Conservation (phyloP, 2,113 vertebrate species). For the Pyrgilauda ruficollis region DNA sequence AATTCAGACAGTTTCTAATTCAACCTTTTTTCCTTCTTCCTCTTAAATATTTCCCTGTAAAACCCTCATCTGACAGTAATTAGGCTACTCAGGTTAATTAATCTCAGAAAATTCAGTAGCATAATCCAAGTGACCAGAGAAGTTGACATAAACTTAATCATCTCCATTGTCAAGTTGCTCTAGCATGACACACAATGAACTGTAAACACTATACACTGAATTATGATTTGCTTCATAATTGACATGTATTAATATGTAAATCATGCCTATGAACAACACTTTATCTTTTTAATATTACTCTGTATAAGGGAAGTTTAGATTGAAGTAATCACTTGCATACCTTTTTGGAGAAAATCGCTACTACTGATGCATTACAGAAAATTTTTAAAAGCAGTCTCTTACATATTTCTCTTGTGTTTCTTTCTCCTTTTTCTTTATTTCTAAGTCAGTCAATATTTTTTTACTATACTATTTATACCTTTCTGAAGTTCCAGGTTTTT, state of each 20-base stretch:
- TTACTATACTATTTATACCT: neutral
- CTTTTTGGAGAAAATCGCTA: neutral
- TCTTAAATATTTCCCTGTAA: neutral
- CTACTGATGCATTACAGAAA: neutral
- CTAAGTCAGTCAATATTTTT: neutral
- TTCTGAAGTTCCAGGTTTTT: neutral
- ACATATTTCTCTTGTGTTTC: neutral
- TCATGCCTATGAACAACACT: neutral
- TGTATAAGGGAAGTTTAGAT: neutral
- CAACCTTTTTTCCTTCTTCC: neutral
- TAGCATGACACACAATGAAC: neutral
- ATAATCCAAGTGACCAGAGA: neutral
- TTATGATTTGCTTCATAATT: neutral
- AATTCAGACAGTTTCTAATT: neutral
- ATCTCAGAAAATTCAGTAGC: neutral
- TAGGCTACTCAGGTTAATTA: constrained; percentile 6
- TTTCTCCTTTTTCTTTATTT: neutral
- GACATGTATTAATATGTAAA: constrained; percentile 29
- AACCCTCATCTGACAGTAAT: neutral
- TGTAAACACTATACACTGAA: neutral
- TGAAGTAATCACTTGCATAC: neutral
- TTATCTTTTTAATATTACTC: neutral
- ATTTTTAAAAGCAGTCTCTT: neutral
- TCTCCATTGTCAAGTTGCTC: neutral
- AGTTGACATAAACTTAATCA: neutral